These are phyloP conservation scores for Calcarius lapponicus DNA, from an alignment of 2,797 vertebrate species.

Conservation along the genomic window DNA sequence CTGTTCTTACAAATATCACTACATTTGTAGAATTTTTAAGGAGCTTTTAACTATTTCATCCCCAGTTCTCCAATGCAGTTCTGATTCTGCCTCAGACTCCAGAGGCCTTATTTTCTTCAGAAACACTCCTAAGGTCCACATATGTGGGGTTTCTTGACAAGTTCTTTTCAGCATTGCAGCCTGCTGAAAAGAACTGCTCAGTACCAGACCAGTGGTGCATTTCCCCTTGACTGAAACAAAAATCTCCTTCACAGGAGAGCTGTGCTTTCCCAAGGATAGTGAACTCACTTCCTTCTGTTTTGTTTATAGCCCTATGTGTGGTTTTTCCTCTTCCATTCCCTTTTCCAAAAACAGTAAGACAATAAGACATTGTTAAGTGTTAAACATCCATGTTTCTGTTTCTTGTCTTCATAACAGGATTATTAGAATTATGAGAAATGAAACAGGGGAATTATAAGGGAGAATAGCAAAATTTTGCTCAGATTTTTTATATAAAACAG, in stretches of 20 bases:
- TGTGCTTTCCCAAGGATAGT: constrained; percentile 24
- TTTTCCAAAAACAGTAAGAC: constrained; percentile 51
- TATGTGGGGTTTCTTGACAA: background rate
- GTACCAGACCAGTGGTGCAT: background rate
- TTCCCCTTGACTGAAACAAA: constrained; percentile 4
- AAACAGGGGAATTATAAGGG: background rate
- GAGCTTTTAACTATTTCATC: background rate
- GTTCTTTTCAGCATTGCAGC: background rate
- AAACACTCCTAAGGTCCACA: background rate
- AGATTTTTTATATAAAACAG: background rate
- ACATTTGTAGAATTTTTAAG: background rate
- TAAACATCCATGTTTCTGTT: constrained; percentile 51
- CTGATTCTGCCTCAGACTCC: background rate
- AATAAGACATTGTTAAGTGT: constrained; percentile 57
- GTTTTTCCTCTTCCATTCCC: constrained; percentile 62
- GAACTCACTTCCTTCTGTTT: constrained; percentile 66
- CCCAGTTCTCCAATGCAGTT: background rate
- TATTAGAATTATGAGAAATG: constrained; percentile 15
- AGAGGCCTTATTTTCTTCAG: background rate
- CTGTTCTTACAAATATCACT: background rate
- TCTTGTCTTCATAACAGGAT: constrained; percentile 10
- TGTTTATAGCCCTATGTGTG: constrained; percentile 42
- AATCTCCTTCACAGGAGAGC: background rate
- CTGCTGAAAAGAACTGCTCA: background rate
- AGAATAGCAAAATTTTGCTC: background rate